Percentiles rank a stretch among this genome's conserved stretches.
phyloP scores from a whole-genome alignment of 2,888 invertebrate species.

The Drosophila eohydei region DNA sequence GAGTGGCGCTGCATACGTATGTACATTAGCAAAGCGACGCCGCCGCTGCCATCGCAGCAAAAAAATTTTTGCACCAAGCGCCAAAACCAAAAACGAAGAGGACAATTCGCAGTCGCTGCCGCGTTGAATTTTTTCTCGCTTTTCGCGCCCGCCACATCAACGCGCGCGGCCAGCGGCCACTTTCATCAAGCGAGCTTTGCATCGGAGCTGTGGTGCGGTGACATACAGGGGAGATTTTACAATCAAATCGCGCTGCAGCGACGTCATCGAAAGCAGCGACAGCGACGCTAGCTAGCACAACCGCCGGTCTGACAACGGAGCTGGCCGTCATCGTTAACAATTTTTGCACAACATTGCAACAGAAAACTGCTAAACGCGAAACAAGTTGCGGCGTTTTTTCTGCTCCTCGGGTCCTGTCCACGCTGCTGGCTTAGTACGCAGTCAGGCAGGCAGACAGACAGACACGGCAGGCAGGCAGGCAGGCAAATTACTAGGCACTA shows the following conservation, averaged over 20 bases:
- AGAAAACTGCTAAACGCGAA: slow-evolving; percentile 85
- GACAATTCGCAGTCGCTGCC: slow-evolving; percentile 71
- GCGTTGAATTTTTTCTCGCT: slow-evolving; percentile 53
- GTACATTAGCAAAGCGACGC: slow-evolving; percentile 74
- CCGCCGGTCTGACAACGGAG: slow-evolving; percentile 50
- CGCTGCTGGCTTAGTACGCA: slow-evolving; percentile 59
- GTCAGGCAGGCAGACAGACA: slow-evolving; percentile 56
- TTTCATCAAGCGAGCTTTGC: slow-evolving; percentile 61
- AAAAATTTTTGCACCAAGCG: slow-evolving; percentile 63
- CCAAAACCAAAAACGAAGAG: slow-evolving; percentile 76
- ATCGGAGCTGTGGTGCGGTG: slow-evolving; percentile 19
- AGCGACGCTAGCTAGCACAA: slow-evolving; percentile 62
- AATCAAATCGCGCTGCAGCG: slow-evolving; percentile 74
- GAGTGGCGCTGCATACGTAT: slow-evolving; percentile 46
- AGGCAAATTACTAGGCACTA: slow-evolving; percentile 72
- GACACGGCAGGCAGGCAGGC: slow-evolving; percentile 52
- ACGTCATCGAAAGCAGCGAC: slow-evolving; percentile 54
- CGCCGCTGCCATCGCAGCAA: slow-evolving; percentile 48
- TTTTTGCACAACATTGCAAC: slow-evolving; percentile 82
- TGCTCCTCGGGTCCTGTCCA: slow-evolving; percentile 76
- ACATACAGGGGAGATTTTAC: slow-evolving; percentile 37
- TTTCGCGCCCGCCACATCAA: slow-evolving; percentile 63
- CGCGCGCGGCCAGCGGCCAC: slow-evolving; percentile 69
- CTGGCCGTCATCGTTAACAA: slow-evolving; percentile 81
- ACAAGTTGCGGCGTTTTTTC: slow-evolving; percentile 84